Conservation (phyloP, 2,113 vertebrate genomes). For the Lucifuga dentata region DNA sequence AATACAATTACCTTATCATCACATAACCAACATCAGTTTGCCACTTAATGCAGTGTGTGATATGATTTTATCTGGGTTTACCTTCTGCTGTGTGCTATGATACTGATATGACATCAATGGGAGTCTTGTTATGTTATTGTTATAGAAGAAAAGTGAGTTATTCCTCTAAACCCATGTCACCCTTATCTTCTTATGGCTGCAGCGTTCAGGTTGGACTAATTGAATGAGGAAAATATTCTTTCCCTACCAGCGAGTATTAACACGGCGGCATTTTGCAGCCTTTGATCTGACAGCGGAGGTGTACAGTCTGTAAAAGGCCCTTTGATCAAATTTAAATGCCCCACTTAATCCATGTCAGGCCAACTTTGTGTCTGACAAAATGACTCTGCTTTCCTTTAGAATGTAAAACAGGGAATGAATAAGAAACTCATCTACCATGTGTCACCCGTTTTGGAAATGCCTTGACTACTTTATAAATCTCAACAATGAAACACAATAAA, state of each 20-base stretch:
- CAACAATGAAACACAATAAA: slow-evolving; percentile 1
- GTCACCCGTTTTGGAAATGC: neutral
- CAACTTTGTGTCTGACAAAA: slow-evolving; percentile 44
- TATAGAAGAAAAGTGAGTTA: no score
- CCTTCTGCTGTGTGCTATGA: no score
- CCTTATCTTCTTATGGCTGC: slow-evolving; percentile 6
- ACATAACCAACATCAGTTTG: no score
- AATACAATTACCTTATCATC: no score
- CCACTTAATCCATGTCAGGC: slow-evolving; percentile 49
- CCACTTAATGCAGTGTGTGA: no score
- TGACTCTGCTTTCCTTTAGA: slow-evolving; percentile 16
- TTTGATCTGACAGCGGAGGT: slow-evolving; percentile 62
- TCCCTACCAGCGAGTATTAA: slow-evolving; percentile 31
- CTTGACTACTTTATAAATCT: slow-evolving; percentile 1
- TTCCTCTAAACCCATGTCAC: slow-evolving; percentile 5
- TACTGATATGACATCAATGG: no score
- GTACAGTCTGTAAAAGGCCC: slow-evolving; percentile 48
- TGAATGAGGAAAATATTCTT: slow-evolving; percentile 13
- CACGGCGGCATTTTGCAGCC: slow-evolving; percentile 40
- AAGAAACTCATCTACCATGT: neutral
- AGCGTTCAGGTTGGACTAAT: slow-evolving; percentile 16
- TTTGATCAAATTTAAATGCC: slow-evolving; percentile 70
- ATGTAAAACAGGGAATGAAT: slow-evolving; percentile 19
- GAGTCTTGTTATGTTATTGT: no score
- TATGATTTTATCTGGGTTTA: no score